Evolutionary conservation across 2,888 invertebrate species (phyloP), one percentile per base, ranked within the genome.

Genomic region (Scotopteryx bipunctaria): DNA sequence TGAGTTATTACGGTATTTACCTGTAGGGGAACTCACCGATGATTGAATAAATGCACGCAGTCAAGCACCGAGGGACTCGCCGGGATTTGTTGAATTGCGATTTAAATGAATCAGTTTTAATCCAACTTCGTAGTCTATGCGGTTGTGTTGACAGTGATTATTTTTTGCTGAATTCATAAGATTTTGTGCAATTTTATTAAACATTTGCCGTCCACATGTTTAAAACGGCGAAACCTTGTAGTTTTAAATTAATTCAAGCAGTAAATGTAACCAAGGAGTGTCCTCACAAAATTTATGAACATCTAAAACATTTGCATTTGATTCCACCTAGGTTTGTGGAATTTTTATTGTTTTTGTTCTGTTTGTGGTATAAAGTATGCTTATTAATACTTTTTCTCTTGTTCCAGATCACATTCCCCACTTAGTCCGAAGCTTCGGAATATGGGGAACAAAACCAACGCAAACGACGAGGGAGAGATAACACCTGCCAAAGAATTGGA

Each of bases 401-500:
- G 57, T 59, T 63, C 11, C 78, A 92, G 93, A 73, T 93, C 93
- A 55, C 92, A 93, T 74, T 93, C 93, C 64, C 93, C 93, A 56
- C 92, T 93, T 72, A 92, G 92, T 81, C 93, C 93, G 67, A 91
- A 93, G 62, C 90, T 86, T 73, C 86, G 86, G 72, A 88, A 85
- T 72, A 85, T 85, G 85, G 86, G 83, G 52, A 71, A 80, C 46
- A 82, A 92, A 83, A 81, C 83, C 78, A 86, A 72, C 80, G 91
- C 92, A 52, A 83, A 91, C 64, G 92, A 92, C 54, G 93, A 92
- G 61, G 88, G 88, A 67, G 93, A 93, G 73, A 91, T 92, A 65
- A 91, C 92, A 73, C 94, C 95, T 54, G 91, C 94, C 65, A 93
- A 94, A 78, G 94, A 95, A 74, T 90, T 95, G 67, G 94, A 95